Base-by-base conservation (phyloP, 2,888 invertebrate genomes). In the Lasioglossum malachurum region DNA sequence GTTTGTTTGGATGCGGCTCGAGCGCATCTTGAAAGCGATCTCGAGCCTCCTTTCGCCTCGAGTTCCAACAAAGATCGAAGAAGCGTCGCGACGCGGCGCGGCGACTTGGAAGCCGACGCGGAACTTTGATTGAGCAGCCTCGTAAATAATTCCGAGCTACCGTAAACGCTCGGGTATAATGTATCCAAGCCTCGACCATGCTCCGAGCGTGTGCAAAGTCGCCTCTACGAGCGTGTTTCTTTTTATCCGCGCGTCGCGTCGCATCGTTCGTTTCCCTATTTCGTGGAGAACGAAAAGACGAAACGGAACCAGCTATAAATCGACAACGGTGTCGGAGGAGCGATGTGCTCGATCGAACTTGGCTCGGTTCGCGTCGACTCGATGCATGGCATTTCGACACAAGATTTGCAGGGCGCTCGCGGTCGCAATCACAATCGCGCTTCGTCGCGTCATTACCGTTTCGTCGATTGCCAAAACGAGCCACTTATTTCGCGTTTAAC, bases 121-220 rank as follows among this genome's bases (percentile, higher is more conserved):
- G 57, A 53, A 82, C 35, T 67, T 67, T 35, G 67, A 67, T 67
- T 31, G 16, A 64, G 16, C 64, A 64, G 64, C 31, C 60, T 64
- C 67, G 31, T 67, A 67, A 67, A 67, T 67, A 67, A 67, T 74
- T 83, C 67, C 46, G 44, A 23, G 31, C 16, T 10, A 57, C 3
- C 53, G 53, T n/a, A n/a, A n/a, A 57, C 53, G 53, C 53, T 57
- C 53, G 53, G 64, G 64, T 64, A 64, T 64, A 64, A 64, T 16
- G 64, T 64, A 31, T 31, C 64, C 64, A 12, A 27, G 60, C 27
- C 27, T 27, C 27, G 60, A 27, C 60, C 14, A 27, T 60, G 60
- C 27, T 60, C 60, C 27, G 16, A 31, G 16, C 16, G 31, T 16
- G 64, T 64, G 7, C 31, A 31, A 31, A 4, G 16, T 31, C 31